Percentiles rank a stretch among this genome's conserved stretches.
Conservation (phyloP, 1,140 invertebrate species). For the Atta cephalotes region DNA sequence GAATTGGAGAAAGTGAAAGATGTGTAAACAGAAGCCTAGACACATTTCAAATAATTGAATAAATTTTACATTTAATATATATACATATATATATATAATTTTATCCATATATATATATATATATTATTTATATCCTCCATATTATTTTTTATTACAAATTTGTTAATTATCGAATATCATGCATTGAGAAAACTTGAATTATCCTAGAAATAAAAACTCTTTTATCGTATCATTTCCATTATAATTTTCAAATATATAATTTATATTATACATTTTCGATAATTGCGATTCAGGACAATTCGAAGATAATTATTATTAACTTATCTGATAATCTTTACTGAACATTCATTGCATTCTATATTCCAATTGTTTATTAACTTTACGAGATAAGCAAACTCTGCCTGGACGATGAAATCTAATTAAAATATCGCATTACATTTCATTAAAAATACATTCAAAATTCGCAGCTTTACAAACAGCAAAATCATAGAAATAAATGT, state of each 20-base stretch:
- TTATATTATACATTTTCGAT: not conserved
- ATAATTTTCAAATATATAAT: not conserved
- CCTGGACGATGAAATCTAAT: not conserved
- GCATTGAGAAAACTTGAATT: not conserved
- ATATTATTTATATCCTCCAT: not conserved
- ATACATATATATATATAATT: not conserved
- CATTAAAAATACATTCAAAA: not conserved
- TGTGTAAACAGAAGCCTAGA: constrained; percentile 6
- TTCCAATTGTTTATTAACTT: not conserved
- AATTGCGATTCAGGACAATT: not conserved
- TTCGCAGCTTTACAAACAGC: not conserved
- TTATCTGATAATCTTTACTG: not conserved
- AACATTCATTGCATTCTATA: not conserved
- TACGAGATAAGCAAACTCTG: not conserved
- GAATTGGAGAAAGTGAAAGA: constrained; percentile 1
- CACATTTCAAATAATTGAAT: not conserved
- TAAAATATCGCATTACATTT: not conserved
- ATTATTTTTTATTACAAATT: not conserved
- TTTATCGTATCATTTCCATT: not conserved
- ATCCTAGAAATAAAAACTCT: not conserved
- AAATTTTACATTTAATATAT: not conserved
- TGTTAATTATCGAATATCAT: not conserved
- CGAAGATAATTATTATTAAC: not conserved
- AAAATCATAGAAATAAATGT: not conserved
- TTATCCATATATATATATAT: not conserved